A percentile compares a stretch with the other conserved stretches of the same genome.
These are phyloP conservation scores for Botia kubotai DNA, from an alignment of 2,797 vertebrate genomes.

Conservation along the genomic window DNA sequence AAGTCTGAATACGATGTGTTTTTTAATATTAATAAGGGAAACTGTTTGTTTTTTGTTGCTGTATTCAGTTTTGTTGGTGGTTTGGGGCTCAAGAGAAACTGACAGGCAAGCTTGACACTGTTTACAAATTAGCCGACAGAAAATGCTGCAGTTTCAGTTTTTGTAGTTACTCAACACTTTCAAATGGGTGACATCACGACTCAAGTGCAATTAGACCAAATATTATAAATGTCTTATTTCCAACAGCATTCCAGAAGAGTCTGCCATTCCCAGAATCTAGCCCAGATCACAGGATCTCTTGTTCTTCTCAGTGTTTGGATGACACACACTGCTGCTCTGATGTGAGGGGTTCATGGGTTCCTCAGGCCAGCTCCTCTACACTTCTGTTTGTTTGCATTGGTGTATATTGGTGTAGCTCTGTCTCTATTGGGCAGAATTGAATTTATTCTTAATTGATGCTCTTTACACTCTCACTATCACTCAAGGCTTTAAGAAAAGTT, in stretches of 20 bases:
- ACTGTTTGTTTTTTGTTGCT: constrained; percentile 53
- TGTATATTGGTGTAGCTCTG: constrained; percentile 1
- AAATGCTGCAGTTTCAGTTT: constrained; percentile 79
- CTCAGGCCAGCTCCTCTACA: not conserved
- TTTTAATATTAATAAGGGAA: constrained; percentile 71
- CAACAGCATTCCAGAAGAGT: constrained; percentile 63
- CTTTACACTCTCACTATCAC: constrained; percentile 1
- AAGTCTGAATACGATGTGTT: constrained; percentile 65
- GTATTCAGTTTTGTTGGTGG: constrained; percentile 54
- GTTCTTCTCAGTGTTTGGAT: constrained; percentile 5
- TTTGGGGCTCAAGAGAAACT: constrained; percentile 68
- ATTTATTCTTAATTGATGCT: constrained; percentile 4
- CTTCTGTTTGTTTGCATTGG: not conserved
- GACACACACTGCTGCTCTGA: constrained; percentile 1
- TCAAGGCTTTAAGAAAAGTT: constrained; percentile 32
- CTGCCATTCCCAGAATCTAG: constrained; percentile 75
- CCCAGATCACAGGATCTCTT: not conserved
- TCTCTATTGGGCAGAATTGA: constrained; percentile 26
- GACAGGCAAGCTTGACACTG: constrained; percentile 77
- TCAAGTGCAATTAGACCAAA: constrained; percentile 84
- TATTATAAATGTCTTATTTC: constrained; percentile 58
- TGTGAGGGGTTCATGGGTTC: not conserved
- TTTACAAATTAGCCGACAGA: constrained; percentile 81
- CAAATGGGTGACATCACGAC: constrained; percentile 66
- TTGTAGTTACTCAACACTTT: constrained; percentile 60